These are phyloP conservation scores for Prionailurus bengalensis DNA, from an alignment of 2,113 vertebrate genomes.

Conservation along the genomic window DNA sequence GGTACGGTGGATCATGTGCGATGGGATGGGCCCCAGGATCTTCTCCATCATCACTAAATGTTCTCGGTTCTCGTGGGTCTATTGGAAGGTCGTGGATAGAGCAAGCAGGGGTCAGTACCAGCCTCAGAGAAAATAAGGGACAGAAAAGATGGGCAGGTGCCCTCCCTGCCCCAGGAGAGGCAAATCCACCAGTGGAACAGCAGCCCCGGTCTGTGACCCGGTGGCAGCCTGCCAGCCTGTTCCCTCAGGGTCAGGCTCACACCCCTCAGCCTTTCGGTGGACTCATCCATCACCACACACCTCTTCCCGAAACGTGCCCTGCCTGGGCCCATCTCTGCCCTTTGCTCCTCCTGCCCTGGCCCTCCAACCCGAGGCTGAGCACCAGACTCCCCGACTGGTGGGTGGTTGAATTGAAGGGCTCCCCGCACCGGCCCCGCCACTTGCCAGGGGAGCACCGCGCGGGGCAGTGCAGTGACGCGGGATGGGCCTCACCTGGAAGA, in stretches of 20 bases:
- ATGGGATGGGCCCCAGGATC: conserved; percentile 95
- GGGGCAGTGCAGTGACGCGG: rapidly evolving
- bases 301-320: not conserved
- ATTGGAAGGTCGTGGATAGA: conserved; percentile 6
- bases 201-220: not conserved
- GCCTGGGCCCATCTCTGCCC: not conserved
- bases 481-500: conserved; percentile 88
- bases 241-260: not conserved
- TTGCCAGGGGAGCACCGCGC: too few species aligned
- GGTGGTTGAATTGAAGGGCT: not conserved
- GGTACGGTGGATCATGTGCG: conserved; percentile 95
- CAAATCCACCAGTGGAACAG: not conserved
- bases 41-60: conserved; percentile 99
- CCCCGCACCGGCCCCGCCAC: not conserved
- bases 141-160: not conserved
- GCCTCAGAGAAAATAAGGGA: not conserved
- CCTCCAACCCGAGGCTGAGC: not conserved
- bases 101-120: not conserved
- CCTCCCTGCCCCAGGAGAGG: not conserved
- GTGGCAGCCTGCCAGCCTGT: not conserved
- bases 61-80: conserved; percentile 98
- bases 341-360: not conserved
- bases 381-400: not conserved
- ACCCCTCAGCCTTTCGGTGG: not conserved
- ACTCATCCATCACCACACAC: not conserved